Conservation (phyloP, 2,797 vertebrate species). For the Psittacula derbiana region DNA sequence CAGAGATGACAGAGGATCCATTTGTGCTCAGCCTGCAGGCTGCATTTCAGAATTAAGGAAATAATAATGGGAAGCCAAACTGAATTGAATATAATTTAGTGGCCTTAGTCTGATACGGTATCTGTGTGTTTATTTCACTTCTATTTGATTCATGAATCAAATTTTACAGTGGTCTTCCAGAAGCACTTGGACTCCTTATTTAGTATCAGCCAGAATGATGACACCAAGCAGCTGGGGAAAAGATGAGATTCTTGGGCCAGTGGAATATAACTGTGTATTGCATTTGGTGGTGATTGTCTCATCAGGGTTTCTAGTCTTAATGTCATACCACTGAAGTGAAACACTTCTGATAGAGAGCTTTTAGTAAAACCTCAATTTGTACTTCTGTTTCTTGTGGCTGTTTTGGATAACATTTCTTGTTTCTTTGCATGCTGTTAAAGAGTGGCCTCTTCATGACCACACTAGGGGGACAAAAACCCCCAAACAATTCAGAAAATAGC, state of each 20-base stretch:
- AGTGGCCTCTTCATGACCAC: neutral
- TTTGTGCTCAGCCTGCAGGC: neutral
- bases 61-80: neutral
- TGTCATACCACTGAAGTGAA: neutral
- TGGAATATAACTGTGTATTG: neutral
- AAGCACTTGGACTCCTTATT: neutral
- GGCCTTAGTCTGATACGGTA: neutral
- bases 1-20: neutral
- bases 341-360: neutral
- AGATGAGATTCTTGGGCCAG: neutral
- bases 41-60: neutral
- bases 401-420: neutral
- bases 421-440: neutral
- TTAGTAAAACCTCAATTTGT: neutral
- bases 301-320: neutral
- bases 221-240: neutral
- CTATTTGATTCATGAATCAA: neutral
- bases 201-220: neutral
- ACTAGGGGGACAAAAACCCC: rapidly evolving
- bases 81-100: slow-evolving; percentile 6
- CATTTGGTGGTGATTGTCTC: neutral
- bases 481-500: neutral
- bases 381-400: neutral
- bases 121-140: neutral
- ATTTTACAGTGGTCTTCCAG: neutral